Evolutionary conservation across 1,140 invertebrate genomes (phyloP).

Genomic region (Drosophila ananassae): DNA sequence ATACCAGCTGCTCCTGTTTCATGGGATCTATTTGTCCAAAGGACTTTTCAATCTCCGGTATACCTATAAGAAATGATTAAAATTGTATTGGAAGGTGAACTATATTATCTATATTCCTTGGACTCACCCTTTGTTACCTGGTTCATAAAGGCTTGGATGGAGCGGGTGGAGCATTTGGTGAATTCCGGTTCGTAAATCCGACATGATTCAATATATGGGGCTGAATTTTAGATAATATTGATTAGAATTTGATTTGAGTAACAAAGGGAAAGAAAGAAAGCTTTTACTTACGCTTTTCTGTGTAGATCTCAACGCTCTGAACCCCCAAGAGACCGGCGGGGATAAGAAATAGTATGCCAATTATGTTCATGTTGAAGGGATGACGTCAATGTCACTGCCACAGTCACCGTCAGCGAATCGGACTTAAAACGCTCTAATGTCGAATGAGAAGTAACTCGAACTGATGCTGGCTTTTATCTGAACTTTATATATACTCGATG

Average conservation of each 20-base stretch:
- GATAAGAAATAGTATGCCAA: constrained; percentile 70
- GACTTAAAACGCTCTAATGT: constrained; percentile 36
- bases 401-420: constrained; percentile 44
- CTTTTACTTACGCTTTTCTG: constrained; percentile 63
- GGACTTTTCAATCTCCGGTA: constrained; percentile 58
- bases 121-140: constrained; percentile 84
- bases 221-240: constrained; percentile 82
- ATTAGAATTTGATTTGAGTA: too few relatives aligned
- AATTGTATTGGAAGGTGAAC: too few relatives aligned
- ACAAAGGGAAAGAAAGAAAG: too few relatives aligned
- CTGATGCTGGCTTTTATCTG: constrained; percentile 54
- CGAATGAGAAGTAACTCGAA: constrained; percentile 56
- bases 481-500: constrained; percentile 40
- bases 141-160: constrained; percentile 86
- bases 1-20: constrained; percentile 56
- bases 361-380: constrained; percentile 36
- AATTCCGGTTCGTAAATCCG: constrained; percentile 86
- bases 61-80: constrained; percentile 22
- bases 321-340: constrained; percentile 87
- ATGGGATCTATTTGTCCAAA: constrained; percentile 82
- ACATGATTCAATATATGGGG: constrained; percentile 87
- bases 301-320: constrained; percentile 45
- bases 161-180: constrained; percentile 86
- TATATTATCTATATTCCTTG: too few relatives aligned
- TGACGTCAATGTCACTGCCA: constrained; percentile 18